Evolutionary conservation across 2,888 invertebrate genomes (phyloP), one percentile per base, ranked within the genome.

Genomic region (Agriopis marginaria): DNA sequence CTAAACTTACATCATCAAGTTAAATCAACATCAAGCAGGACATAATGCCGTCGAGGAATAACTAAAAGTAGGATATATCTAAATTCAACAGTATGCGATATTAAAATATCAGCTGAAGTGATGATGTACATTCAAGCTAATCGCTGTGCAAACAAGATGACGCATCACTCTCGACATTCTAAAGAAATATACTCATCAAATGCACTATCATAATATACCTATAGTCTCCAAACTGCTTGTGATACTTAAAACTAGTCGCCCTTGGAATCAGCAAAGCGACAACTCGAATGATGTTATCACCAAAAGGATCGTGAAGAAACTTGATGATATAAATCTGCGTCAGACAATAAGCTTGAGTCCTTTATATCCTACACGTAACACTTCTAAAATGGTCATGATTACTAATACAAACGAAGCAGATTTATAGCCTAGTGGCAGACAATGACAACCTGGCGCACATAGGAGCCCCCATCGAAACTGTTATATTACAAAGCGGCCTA

Each of bases 371-470:
- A 49, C 70, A 63, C 66, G 66, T 63, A 63, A 70, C 12, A 54
- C 53, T 49, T 66, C 70, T 58, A 64, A 74, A 66, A 71, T 71
- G 63, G 70, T 67, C 70, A 69, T 63, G 65, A 65, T 70, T 70
- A 64, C 66, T 67, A 75, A 70, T 71, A 72, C 54, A 63, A 70
- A 59, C 60, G 62, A 69, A 63, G 66, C 66, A 42, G 64, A 73
- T 72, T 72, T 73, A 73, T 68, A 66, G 47, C 58, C 47, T 59
- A 64, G 58, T 58, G 40, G 42, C 61, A 70, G 58, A 69, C 72
- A 76, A 74, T 72, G 68, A 53, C 44, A 63, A 72, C 69, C 72
- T 67, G 68, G 58, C 70, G 51, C 66, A 65, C 54, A 68, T 68
- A 66, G 70, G 54, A 72, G 53, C 56, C 53, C 49, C 62, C 51